Evolutionary conservation across 1,140 invertebrate genomes (phyloP).

Genomic region (Zaprionus taronus): DNA sequence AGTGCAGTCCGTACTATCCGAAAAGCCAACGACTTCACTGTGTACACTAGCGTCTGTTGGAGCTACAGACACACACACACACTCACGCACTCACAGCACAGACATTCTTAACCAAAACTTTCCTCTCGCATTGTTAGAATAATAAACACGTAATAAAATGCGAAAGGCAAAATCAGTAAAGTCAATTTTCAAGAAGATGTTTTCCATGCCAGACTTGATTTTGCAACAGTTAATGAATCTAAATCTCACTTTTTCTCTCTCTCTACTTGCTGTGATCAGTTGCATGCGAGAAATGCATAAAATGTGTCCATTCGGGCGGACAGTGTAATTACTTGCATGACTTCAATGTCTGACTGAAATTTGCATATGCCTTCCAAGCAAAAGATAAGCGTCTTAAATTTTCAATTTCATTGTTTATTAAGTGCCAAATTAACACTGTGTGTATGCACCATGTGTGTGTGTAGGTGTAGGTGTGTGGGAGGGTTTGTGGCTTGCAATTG

Average conservation of each 20-base stretch:
- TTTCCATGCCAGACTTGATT: slow-evolving; percentile 67
- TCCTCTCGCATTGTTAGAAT: slow-evolving; percentile 75
- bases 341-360: slow-evolving; percentile 53
- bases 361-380: slow-evolving; percentile 64
- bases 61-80: slow-evolving; percentile 44
- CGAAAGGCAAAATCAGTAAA: slow-evolving; percentile 74
- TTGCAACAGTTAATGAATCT: slow-evolving; percentile 66
- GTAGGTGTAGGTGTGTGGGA: slow-evolving; percentile 17
- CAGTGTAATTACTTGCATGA: slow-evolving; percentile 72
- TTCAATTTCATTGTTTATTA: slow-evolving; percentile 83
- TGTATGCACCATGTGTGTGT: slow-evolving; percentile 5
- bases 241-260: neutral
- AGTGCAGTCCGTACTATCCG: neutral
- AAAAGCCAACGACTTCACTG: slow-evolving; percentile 25
- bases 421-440: slow-evolving; percentile 71
- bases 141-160: slow-evolving; percentile 81
- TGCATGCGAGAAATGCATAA: slow-evolving; percentile 44
- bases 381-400: slow-evolving; percentile 77
- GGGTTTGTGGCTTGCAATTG: slow-evolving; percentile 20
- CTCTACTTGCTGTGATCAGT: slow-evolving; percentile 27
- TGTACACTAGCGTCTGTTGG: slow-evolving; percentile 28
- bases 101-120: slow-evolving; percentile 42
- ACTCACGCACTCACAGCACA: neutral
- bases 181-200: slow-evolving; percentile 76
- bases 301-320: slow-evolving; percentile 39